Base-by-base conservation (phyloP, 1,140 invertebrate genomes). In the Himalopsyche phryganea region DNA sequence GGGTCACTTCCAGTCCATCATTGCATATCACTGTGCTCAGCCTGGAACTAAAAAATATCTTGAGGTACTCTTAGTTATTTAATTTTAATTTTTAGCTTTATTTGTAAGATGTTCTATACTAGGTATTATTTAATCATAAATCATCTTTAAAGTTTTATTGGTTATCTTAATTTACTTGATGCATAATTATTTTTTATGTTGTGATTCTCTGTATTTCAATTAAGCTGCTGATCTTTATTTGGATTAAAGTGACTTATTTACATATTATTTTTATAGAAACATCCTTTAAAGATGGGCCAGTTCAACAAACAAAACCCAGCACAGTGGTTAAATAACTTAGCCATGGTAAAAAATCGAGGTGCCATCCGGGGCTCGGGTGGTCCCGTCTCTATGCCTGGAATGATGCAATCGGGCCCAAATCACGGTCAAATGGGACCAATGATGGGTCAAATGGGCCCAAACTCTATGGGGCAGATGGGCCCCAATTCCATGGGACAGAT, bases 41-140 rank as follows among this genome's bases (percentile, higher is more conserved):
- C 94, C 94, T 17, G 87, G 87, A 58, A 98, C 95, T 38, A 96
- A 96, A 76, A 93, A 93, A 68, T 94, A 94, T 80, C 78, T 98
- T 32, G 94, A 97, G 82, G 91, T 93, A 76, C 66, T 65, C 63
- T 35, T 9, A 28, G 9, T n/a, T n/a, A n/a, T n/a, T n/a, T n/a
- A n/a, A n/a, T n/a, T n/a, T n/a, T n/a, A n/a, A n/a, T n/a, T n/a
- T n/a, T n/a, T n/a, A n/a, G n/a, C n/a, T n/a, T n/a, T n/a, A n/a
- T n/a, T n/a, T n/a, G n/a, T n/a, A n/a, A n/a, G n/a, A n/a, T n/a
- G n/a, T n/a, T n/a, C n/a, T n/a, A n/a, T n/a, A n/a, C n/a, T n/a
- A n/a, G n/a, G n/a, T n/a, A n/a, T n/a, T n/a, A n/a, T n/a, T n/a
- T n/a, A n/a, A n/a, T n/a, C n/a, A n/a, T n/a, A n/a, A n/a, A n/a